These are phyloP conservation scores for Tinea pellionella DNA, from an alignment of 2,888 invertebrate species.

Conservation along the genomic window DNA sequence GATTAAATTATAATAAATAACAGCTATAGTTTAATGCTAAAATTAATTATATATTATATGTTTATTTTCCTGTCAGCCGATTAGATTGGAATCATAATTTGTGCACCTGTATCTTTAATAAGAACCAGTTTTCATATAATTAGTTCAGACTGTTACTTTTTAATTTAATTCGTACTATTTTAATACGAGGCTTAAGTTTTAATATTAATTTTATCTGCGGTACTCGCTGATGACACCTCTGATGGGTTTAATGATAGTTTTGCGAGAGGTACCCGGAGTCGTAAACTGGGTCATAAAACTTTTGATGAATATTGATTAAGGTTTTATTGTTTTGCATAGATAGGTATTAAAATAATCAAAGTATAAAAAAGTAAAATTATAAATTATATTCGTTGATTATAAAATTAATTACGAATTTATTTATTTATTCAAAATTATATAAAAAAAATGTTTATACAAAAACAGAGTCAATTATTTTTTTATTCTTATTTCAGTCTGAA, in stretches of 20 bases:
- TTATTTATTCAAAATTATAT: no score
- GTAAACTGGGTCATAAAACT: background rate
- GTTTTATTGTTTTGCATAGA: background rate
- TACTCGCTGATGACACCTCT: background rate
- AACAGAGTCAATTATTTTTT: no score
- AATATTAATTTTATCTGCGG: slow-evolving; percentile 2
- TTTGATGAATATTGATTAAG: background rate
- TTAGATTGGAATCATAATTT: slow-evolving; percentile 1
- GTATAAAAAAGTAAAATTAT: no score
- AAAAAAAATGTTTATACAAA: no score
- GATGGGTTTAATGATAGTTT: background rate
- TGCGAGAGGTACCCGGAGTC: background rate
- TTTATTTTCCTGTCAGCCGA: background rate
- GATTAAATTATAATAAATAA: no score
- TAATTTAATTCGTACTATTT: background rate
- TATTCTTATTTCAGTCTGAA: no score
- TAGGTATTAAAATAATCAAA: background rate
- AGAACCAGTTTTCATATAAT: slow-evolving; percentile 1
- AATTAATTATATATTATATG: background rate
- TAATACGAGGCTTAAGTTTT: background rate
- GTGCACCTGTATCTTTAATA: background rate
- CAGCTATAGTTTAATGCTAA: background rate
- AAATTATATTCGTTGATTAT: no score
- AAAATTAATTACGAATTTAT: no score
- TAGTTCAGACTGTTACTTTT: background rate